Base-by-base conservation (phyloP, 2,888 invertebrate species). In the Hydriomena furcata region DNA sequence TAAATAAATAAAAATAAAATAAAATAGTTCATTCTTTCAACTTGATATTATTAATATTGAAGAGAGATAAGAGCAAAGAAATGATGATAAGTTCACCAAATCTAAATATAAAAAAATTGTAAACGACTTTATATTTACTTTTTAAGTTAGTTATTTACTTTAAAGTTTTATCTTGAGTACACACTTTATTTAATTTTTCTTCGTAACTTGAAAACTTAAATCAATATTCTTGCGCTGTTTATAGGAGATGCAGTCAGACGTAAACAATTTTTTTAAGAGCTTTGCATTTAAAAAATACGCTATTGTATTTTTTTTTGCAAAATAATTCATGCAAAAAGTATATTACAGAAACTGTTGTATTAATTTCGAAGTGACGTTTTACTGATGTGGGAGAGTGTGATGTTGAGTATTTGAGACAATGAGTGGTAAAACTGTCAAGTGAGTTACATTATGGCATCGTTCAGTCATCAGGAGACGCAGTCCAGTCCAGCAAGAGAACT, bases 401-500 rank as follows among this genome's bases (percentile, higher is more conserved):
- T 65, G 65, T 62, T 45, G 40, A 45, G 45, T 60, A 46, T 59
- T 55, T 61, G 28, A 53, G 48, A 60, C 57, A 65, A 82, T 82
- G 82, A 63, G 75, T 74, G 69, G 8, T 12, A 58, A 62, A 55
- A 65, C 65, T 64, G 61, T 60, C 11, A 58, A 68, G 61, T 81
- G 70, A 73, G 10, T 34, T 10, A 55, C 35, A 61, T 1, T 28
- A 84, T 84, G 84, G 85, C 84, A 17, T 79, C 85, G 7, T 80
- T 65, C 55, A 82, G 75, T 60, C 82, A 84, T 42, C 84, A 84
- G 49, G 84, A 84, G 59, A 84, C 84, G 13, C 84, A 84, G 65
- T 84, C 84, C 31, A 84, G 84, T 58, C 84, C 84, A 12, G 84
- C 84, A 2, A 84, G 82, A 64, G 84, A 84, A 52, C 46, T 79